Evolutionary conservation across 2,888 invertebrate species (phyloP), one percentile per base, ranked within the genome.

Genomic region (Subacronicta megacephala): DNA sequence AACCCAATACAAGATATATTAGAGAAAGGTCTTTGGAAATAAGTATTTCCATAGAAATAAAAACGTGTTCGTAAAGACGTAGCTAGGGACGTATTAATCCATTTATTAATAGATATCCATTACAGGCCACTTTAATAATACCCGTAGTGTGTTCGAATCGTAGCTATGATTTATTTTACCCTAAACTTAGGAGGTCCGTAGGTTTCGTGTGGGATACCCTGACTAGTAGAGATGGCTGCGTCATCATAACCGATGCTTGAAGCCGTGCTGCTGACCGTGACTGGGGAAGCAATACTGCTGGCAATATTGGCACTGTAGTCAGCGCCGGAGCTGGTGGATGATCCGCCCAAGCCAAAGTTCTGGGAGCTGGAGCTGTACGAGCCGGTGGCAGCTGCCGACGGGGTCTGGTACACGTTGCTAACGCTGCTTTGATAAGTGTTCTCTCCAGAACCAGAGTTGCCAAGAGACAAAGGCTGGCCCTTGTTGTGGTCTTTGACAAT

Each of bases 161-260:
- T 56, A 44, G 31, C 29, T 41, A 49, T 45, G 53, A 68, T 71
- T 57, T 79, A 78, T 23, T 77, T 57, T 50, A 53, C 66, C 73
- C 88, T 88, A 82, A 92, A 94, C 59, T 86, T 87, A 37, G 93
- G 93, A 62, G 83, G 70, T 70, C 93, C 93, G 59, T 93, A 94
- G 29, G 86, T 83, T 86, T 91, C 89, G 60, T 93, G 89, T 44
- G 94, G 93, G 41, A 93, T 75, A 49, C 92, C 90, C 76, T 93
- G 93, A 85, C 87, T 89, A 83, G 90, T 85, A 42, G 89, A 81
- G 54, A 91, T 77, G n/a, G 79, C 65, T 65, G 78, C 44, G 37
- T 72, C 71, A 12, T 83, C 83, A 47, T 73, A 87, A 45, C 67
- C 72, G 62, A 66, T 4, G 70, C 62, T 72, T 13, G 78, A 71